Percentiles rank a stretch among this genome's conserved stretches.
Evolutionary conservation across 1,140 invertebrate species (phyloP).

Genomic region (Gryllus bimaculatus): DNA sequence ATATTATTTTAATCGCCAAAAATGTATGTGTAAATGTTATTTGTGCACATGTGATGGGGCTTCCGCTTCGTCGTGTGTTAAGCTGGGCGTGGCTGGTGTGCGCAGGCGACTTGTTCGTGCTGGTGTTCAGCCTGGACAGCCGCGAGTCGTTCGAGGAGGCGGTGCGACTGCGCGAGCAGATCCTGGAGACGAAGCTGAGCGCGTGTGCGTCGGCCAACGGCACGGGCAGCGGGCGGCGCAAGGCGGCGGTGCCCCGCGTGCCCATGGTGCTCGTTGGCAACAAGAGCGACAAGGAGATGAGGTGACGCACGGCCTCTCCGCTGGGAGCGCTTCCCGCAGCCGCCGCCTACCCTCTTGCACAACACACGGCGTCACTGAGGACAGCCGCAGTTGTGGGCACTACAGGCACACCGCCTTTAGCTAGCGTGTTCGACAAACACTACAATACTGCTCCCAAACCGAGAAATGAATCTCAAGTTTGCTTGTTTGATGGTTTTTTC

Average conservation of each 20-base stretch:
- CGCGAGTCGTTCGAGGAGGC: constrained; percentile 80
- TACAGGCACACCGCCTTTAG: too few relatives aligned
- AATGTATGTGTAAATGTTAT: too few relatives aligned
- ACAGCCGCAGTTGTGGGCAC: too few relatives aligned
- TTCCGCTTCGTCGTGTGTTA: too few relatives aligned
- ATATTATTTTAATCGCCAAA: too few relatives aligned
- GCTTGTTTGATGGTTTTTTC: too few relatives aligned
- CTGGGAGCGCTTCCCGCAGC: background rate
- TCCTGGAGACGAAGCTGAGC: constrained; percentile 66
- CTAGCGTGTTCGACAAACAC: too few relatives aligned
- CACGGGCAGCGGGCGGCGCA: constrained; percentile 30
- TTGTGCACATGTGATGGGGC: too few relatives aligned
- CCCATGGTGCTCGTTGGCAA: constrained; percentile 77
- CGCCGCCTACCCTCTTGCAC: background rate
- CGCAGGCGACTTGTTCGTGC: constrained; percentile 71
- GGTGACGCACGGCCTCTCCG: constrained; percentile 34
- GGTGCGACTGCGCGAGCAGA: constrained; percentile 67
- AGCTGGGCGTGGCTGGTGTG: background rate
- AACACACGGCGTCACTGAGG: too few relatives aligned
- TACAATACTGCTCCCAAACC: too few relatives aligned
- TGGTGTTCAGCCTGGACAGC: constrained; percentile 76
- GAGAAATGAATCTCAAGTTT: too few relatives aligned
- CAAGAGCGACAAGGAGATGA: constrained; percentile 67
- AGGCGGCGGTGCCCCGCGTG: constrained; percentile 49
- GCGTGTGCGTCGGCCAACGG: constrained; percentile 38